A percentile compares a stretch with the other conserved stretches of the same genome.
Conservation (phyloP, 2,888 invertebrate species). For the Agrochola lota region DNA sequence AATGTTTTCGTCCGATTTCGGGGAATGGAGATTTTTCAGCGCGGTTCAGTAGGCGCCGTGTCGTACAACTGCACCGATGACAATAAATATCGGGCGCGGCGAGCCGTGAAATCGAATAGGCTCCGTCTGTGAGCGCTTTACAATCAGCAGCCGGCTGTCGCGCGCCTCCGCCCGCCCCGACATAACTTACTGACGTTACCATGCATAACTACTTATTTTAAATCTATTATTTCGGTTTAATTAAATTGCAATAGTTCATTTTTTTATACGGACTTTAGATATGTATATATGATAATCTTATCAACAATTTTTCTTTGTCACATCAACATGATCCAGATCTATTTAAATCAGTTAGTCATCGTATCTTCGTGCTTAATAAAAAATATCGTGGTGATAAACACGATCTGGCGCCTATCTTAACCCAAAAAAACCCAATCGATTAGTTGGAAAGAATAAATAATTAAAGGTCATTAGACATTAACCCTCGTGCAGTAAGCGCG, state of each 20-base stretch:
- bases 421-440: conserved; percentile 27
- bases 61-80: conserved; percentile 90
- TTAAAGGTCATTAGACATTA: conserved; percentile 80
- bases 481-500: conserved; percentile 71
- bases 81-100: conserved; percentile 90
- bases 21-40: conserved; percentile 88
- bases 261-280: neutral
- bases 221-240: conserved; percentile 63
- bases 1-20: conserved; percentile 88
- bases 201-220: conserved; percentile 84
- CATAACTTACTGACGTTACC: conserved; percentile 85
- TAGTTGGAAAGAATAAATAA: conserved; percentile 67
- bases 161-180: conserved; percentile 73
- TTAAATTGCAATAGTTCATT: conserved; percentile 35
- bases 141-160: conserved; percentile 89
- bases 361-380: neutral
- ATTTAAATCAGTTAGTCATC: neutral
- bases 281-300: neutral
- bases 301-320: neutral
- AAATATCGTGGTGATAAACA: neutral
- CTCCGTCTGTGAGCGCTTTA: conserved; percentile 90
- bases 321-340: conserved; percentile 1
- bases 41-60: conserved; percentile 89
- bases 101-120: conserved; percentile 91
- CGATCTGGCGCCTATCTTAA: neutral